phyloP scores from a whole-genome alignment of 2,113 vertebrate species.

The Cebidichthys violaceus region DNA sequence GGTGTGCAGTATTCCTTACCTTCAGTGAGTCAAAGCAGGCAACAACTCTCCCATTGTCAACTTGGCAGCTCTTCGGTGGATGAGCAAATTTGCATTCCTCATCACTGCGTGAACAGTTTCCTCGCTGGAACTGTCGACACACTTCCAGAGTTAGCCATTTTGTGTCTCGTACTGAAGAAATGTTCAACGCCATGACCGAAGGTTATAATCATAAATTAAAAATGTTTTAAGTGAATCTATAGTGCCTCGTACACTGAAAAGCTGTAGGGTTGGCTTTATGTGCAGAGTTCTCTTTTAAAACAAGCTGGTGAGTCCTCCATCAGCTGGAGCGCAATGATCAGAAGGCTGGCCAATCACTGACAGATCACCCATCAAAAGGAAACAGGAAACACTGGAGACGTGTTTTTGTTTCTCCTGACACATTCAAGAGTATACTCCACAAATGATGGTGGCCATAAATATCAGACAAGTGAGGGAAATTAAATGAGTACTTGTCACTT shows the following conservation, averaged over 20 bases:
- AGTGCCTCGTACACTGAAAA: conserved; percentile 31
- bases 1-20: conserved; percentile 85
- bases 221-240: conserved; percentile 24
- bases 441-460: conserved; percentile 74
- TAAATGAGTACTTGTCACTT: conserved; percentile 56
- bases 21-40: conserved; percentile 98
- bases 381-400: conserved; percentile 59
- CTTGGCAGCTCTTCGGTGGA: conserved; percentile 97
- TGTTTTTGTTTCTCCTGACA: conserved; percentile 75
- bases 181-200: conserved; percentile 92
- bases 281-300: conserved; percentile 55
- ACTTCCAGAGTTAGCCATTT: conserved; percentile 98
- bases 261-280: conserved; percentile 23
- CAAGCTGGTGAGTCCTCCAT: conserved; percentile 62
- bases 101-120: conserved; percentile 95
- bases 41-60: conserved; percentile 96
- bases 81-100: conserved; percentile 99
- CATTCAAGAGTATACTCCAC: conserved; percentile 56
- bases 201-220: conserved; percentile 47
- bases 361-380: conserved; percentile 76
- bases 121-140: conserved; percentile 96
- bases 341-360: conserved; percentile 53
- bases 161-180: conserved; percentile 93
- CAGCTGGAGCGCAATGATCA: conserved; percentile 66
- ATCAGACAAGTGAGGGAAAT: conserved; percentile 75